Evolutionary conservation across 2,113 vertebrate genomes (phyloP).

Genomic region (Numenius arquata): DNA sequence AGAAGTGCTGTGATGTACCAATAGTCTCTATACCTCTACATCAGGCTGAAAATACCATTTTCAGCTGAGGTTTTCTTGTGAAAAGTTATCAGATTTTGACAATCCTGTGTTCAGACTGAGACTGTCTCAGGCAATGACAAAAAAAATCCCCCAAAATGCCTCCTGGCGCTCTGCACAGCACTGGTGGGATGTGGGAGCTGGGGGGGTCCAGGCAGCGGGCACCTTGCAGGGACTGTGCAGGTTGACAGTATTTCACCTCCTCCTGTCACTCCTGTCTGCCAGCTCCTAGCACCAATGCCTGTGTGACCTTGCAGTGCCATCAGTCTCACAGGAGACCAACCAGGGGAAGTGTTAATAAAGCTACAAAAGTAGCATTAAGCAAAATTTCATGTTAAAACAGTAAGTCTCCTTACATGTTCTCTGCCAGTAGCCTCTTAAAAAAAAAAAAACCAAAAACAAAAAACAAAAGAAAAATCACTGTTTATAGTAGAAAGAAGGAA

Average conservation of each 20-base stretch:
- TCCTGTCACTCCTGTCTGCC: not conserved
- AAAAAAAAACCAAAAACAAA: not conserved
- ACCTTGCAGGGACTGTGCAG: accelerated
- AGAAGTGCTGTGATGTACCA: accelerated
- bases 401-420: not conserved
- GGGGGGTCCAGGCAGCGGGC: accelerated
- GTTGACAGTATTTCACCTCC: not conserved
- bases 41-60: not conserved
- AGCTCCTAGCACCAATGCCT: accelerated
- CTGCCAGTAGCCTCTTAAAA: not conserved
- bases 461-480: not conserved
- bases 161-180: not conserved
- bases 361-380: not conserved
- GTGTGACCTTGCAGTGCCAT: not conserved
- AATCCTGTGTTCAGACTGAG: not conserved
- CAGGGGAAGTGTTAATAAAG: not conserved
- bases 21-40: not conserved
- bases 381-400: not conserved
- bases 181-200: not conserved
- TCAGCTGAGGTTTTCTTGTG: not conserved
- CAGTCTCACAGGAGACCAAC: not conserved
- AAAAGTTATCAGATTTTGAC: not conserved
- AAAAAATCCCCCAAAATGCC: not conserved
- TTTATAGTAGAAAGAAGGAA: not conserved
- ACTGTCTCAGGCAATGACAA: not conserved